These are phyloP conservation scores for Poeciliopsis presidionis DNA, from an alignment of 2,797 vertebrate genomes.

Conservation along the genomic window DNA sequence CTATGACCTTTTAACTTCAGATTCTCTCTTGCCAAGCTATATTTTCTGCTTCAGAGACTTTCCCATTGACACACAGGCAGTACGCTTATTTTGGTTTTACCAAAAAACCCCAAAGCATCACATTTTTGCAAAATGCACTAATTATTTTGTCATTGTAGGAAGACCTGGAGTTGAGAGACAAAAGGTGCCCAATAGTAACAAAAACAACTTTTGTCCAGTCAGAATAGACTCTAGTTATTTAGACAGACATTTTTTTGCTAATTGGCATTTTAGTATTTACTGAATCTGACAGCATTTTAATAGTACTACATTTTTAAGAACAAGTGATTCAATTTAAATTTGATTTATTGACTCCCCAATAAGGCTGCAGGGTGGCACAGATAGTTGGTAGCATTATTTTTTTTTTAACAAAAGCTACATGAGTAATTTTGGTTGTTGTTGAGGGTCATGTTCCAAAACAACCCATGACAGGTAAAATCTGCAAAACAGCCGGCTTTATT, in stretches of 20 bases:
- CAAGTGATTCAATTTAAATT: neutral
- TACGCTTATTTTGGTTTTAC: neutral
- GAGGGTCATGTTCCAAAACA: neutral
- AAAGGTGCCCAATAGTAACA: neutral
- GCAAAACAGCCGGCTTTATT: no score
- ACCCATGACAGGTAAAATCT: no score
- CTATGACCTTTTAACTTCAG: conserved; percentile 47
- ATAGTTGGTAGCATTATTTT: neutral
- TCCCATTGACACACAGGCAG: neutral
- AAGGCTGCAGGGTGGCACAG: neutral
- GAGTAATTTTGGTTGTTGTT: neutral
- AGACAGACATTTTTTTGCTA: neutral
- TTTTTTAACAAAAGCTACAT: neutral
- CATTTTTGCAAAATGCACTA: neutral
- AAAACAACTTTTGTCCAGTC: neutral
- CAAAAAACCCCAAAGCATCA: neutral
- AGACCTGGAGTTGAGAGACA: neutral
- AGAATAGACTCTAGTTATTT: neutral
- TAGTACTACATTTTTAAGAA: neutral
- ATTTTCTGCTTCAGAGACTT: conserved; percentile 5
- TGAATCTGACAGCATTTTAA: neutral
- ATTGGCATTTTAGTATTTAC: neutral
- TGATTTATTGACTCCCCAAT: neutral
- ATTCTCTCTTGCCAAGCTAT: conserved; percentile 8
- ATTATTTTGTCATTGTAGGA: neutral